Evolutionary conservation across 2,888 invertebrate genomes (phyloP).

Genomic region (Melieria crassipennis): DNA sequence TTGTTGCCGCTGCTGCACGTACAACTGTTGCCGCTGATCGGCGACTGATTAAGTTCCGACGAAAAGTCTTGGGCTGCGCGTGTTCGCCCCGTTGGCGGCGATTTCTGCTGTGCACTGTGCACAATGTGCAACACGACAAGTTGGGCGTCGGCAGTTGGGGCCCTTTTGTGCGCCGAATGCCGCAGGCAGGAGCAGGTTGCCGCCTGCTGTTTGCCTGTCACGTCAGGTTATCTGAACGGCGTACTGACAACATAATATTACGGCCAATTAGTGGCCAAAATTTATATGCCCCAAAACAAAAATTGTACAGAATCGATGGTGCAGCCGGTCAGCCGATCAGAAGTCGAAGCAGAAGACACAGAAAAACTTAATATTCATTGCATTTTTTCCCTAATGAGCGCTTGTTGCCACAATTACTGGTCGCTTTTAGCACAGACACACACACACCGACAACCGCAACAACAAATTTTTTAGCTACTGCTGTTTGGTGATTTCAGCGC

Average conservation of each 20-base stretch:
- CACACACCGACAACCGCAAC: no score
- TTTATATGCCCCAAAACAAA: conserved; percentile 12
- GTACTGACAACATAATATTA: conserved; percentile 36
- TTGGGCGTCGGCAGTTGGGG: conserved; percentile 16
- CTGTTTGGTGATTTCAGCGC: no score
- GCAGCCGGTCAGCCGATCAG: no score
- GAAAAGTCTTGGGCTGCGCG: conserved; percentile 1
- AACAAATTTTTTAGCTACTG: no score
- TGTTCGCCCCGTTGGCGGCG: neutral
- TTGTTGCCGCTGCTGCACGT: conserved; percentile 6
- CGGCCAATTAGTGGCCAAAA: conserved; percentile 30
- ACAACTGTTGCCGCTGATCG: conserved; percentile 18
- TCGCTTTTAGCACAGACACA: no score
- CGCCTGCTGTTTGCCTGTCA: conserved; percentile 15
- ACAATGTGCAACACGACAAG: conserved; percentile 15
- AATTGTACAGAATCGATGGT: no score
- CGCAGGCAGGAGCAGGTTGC: conserved; percentile 18
- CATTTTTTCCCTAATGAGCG: no score
- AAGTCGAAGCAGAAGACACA: no score
- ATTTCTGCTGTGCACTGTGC: conserved; percentile 17
- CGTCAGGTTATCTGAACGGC: conserved; percentile 26
- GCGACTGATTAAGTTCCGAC: conserved; percentile 25
- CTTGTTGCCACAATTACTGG: no score
- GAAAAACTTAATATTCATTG: no score
- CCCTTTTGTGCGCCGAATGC: neutral